Percentiles rank a stretch among this genome's conserved stretches.
Conservation (phyloP, 2,113 vertebrate genomes). For the Origma solitaria region DNA sequence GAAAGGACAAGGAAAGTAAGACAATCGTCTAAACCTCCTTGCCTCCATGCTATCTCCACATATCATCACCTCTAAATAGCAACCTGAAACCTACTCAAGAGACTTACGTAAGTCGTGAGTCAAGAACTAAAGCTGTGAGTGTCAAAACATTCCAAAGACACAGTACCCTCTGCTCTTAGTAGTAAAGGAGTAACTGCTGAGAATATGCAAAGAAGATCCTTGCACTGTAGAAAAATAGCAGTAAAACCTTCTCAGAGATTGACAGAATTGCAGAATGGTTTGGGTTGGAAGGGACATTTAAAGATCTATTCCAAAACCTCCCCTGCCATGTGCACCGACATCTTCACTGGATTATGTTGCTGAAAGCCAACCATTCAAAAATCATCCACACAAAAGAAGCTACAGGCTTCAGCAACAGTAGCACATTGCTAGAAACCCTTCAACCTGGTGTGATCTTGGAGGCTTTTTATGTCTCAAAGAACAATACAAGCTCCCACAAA, state of each 20-base stretch:
- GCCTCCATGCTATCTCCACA: background rate
- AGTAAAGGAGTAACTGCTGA: slow-evolving; percentile 12
- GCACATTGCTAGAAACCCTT: background rate
- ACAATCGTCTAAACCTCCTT: background rate
- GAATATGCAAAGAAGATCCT: background rate
- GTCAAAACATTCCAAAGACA: slow-evolving; percentile 49
- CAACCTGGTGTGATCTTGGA: background rate
- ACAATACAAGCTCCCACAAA: background rate
- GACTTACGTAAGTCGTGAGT: slow-evolving; percentile 31
- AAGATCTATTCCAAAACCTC: background rate
- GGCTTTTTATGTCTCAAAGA: background rate
- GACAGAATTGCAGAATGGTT: background rate
- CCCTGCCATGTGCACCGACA: background rate
- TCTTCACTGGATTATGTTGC: background rate
- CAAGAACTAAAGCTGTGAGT: slow-evolving; percentile 36
- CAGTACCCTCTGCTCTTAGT: slow-evolving; percentile 37
- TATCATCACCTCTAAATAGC: slow-evolving; percentile 52
- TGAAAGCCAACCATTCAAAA: background rate
- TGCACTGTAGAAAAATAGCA: background rate
- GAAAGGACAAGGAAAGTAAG: background rate
- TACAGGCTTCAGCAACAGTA: background rate
- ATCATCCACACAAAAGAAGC: background rate
- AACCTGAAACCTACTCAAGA: slow-evolving; percentile 57
- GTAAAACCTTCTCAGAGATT: background rate
- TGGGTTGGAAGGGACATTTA: background rate